Evolutionary conservation across 2,113 vertebrate species (phyloP).

Genomic region (Stegastes partitus): DNA sequence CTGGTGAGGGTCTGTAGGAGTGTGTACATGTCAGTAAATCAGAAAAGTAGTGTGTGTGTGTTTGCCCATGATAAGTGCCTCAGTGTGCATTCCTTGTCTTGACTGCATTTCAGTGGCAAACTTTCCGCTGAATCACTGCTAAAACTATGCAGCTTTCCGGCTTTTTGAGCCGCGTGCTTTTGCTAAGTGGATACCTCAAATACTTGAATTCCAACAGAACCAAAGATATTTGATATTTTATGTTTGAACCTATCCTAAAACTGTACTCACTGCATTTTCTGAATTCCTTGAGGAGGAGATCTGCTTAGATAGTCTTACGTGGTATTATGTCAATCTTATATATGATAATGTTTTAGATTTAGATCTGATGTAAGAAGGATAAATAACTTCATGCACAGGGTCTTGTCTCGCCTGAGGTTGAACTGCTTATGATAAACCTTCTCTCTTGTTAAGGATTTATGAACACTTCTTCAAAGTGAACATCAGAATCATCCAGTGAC

Average conservation of each 20-base stretch:
- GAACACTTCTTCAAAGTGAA: neutral
- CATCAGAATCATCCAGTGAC: neutral
- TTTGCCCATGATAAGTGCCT: constrained; percentile 22
- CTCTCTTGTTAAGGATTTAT: no score
- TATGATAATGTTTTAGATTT: constrained; percentile 29
- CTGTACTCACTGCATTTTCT: neutral
- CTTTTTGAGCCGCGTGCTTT: neutral
- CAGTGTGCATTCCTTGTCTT: constrained; percentile 49
- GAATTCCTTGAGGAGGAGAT: constrained; percentile 33
- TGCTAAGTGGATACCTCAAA: constrained; percentile 44
- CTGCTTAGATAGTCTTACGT: neutral
- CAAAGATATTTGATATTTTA: constrained; percentile 28
- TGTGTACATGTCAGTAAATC: constrained; percentile 2
- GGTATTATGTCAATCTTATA: no score
- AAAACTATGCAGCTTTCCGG: constrained; percentile 37
- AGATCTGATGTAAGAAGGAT: constrained; percentile 14
- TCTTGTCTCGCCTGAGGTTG: neutral
- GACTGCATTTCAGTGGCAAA: constrained; percentile 48
- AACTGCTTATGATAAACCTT: neutral
- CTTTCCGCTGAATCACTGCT: constrained; percentile 61
- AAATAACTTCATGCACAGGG: neutral
- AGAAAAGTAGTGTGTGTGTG: neutral
- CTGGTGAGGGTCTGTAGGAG: constrained; percentile 38
- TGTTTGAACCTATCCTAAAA: constrained; percentile 35
- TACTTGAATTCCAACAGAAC: constrained; percentile 13